A percentile compares a stretch with the other conserved stretches of the same genome.
Conservation (phyloP, 2,888 invertebrate species). For the Scrobipalpa costella region DNA sequence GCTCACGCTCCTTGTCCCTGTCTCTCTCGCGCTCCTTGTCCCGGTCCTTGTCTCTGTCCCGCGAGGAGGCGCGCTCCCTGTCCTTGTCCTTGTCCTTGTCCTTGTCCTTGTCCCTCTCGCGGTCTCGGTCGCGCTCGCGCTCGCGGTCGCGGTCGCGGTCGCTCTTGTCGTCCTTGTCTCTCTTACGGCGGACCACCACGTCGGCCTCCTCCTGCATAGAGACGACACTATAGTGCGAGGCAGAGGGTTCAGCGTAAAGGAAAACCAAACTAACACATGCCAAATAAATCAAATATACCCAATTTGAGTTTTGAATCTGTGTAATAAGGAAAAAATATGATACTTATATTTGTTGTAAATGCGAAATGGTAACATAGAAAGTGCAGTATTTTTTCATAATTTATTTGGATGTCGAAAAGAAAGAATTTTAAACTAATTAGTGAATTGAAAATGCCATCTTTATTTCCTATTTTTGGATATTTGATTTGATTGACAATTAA, state of each 20-base stretch:
- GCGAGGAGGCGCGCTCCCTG: constrained; percentile 27
- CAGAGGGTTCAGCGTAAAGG: not conserved
- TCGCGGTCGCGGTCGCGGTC: constrained; percentile 37
- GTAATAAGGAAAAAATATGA: not conserved
- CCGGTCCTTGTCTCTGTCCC: constrained; percentile 59
- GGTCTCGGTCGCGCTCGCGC: constrained; percentile 36
- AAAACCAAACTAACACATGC: constrained; percentile 10
- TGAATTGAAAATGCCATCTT: not conserved
- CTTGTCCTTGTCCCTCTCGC: too few species aligned
- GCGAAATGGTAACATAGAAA: not conserved
- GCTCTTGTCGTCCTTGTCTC: constrained; percentile 52
- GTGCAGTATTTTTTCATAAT: not conserved
- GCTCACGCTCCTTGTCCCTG: constrained; percentile 39
- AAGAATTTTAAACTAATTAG: not conserved
- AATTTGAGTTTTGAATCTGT: too few species aligned
- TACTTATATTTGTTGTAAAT: not conserved
- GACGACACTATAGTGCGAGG: constrained; percentile 26
- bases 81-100: constrained; percentile 47
- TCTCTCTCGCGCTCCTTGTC: constrained; percentile 38
- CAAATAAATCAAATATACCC: not conserved
- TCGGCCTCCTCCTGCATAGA: constrained; percentile 85
- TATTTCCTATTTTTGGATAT: not conserved
- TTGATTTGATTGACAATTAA: not conserved
- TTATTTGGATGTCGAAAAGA: not conserved
- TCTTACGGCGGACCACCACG: constrained; percentile 77